Evolutionary conservation across 2,797 vertebrate genomes (phyloP).

Genomic region (Esox lucius): DNA sequence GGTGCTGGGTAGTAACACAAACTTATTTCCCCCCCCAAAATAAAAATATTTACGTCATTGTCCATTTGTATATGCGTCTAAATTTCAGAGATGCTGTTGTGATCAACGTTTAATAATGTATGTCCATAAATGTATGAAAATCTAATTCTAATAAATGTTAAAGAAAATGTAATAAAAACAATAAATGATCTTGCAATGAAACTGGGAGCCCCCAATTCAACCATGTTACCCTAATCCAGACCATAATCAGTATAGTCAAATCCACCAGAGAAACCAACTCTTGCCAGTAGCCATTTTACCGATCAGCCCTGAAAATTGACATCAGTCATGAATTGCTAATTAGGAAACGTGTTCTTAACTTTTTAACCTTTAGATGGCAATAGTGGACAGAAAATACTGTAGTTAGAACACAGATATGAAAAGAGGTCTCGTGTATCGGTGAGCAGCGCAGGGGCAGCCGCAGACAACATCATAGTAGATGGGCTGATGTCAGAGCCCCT

Average conservation of each 20-base stretch:
- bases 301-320: background rate
- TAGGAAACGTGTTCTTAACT: conserved; percentile 14
- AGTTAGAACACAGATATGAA: background rate
- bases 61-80: background rate
- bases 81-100: background rate
- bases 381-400: conserved; percentile 7
- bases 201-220: background rate
- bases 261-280: background rate
- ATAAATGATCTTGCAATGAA: background rate
- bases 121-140: background rate
- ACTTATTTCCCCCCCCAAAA: background rate
- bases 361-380: conserved; percentile 37
- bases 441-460: too few relatives aligned
- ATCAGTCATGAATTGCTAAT: background rate
- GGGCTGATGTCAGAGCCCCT: too few relatives aligned
- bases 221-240: background rate
- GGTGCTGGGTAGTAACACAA: background rate
- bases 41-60: background rate
- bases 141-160: too few relatives aligned
- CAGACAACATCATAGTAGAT: too few relatives aligned
- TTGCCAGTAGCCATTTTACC: background rate
- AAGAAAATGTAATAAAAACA: background rate
- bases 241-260: background rate
- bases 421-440: too few relatives aligned
- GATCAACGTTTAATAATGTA: background rate